Evolutionary conservation across 1,140 invertebrate genomes (phyloP).

Genomic region (Bombus pascuorum): DNA sequence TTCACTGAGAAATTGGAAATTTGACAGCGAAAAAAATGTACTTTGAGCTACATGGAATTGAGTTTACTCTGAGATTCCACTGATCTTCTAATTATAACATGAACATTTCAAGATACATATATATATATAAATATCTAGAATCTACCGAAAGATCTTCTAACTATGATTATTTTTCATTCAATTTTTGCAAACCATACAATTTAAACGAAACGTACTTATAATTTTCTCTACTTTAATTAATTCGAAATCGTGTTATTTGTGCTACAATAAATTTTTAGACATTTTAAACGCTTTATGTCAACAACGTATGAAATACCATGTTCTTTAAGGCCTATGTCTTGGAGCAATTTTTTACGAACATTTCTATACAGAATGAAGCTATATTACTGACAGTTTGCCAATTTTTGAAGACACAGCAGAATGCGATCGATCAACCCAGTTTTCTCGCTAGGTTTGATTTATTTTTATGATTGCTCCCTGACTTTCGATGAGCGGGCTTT

Average conservation of each 20-base stretch:
- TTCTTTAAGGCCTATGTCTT: neutral
- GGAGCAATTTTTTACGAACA: neutral
- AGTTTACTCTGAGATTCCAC: neutral
- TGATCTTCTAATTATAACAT: neutral
- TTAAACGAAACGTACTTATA: too few relatives aligned
- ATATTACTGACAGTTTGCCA: conserved; percentile 62
- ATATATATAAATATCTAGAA: too few relatives aligned
- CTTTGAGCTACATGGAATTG: too few relatives aligned
- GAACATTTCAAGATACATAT: neutral
- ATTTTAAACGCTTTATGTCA: too few relatives aligned
- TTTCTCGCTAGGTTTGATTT: conserved; percentile 47
- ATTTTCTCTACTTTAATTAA: too few relatives aligned
- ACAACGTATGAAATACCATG: too few relatives aligned
- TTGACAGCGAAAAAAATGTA: too few relatives aligned
- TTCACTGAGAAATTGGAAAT: neutral
- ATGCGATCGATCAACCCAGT: conserved; percentile 35
- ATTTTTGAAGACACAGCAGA: conserved; percentile 45
- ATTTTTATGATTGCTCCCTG: conserved; percentile 51
- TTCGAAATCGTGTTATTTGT: too few relatives aligned
- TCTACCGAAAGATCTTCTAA: too few relatives aligned
- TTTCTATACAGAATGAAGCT: conserved; percentile 50
- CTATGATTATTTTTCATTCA: too few relatives aligned
- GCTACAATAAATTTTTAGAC: too few relatives aligned
- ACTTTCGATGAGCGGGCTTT: neutral
- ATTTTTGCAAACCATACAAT: too few relatives aligned